A percentile compares a stretch with the other conserved stretches of the same genome.
Evolutionary conservation across 2,797 vertebrate species (phyloP).

Genomic region (Pelobates cultripes): DNA sequence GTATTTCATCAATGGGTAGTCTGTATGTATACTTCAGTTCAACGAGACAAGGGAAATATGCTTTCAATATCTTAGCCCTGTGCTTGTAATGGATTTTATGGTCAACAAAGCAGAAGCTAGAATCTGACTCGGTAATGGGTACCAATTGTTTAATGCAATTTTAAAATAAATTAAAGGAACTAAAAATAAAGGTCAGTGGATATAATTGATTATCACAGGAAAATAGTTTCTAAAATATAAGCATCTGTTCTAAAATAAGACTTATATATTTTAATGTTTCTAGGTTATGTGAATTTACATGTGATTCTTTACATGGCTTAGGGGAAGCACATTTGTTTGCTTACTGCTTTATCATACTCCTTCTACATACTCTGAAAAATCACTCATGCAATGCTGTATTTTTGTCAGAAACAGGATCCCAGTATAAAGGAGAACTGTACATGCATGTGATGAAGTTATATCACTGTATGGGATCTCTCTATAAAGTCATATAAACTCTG

Average conservation of each 20-base stretch:
- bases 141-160: slow-evolving; percentile 19
- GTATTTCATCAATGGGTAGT: slow-evolving; percentile 19
- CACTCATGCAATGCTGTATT: too few species aligned
- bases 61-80: slow-evolving; percentile 18
- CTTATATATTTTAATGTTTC: too few species aligned
- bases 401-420: too few species aligned
- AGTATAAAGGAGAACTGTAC: too few species aligned
- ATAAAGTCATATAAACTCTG: too few species aligned
- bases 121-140: not conserved
- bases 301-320: too few species aligned
- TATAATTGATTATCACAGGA: not conserved
- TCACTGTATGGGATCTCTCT: too few species aligned
- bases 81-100: slow-evolving; percentile 6
- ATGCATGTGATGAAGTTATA: too few species aligned
- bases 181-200: slow-evolving; percentile 3
- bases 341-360: too few species aligned
- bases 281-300: too few species aligned
- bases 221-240: not conserved
- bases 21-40: not conserved
- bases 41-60: slow-evolving; percentile 9
- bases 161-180: not conserved
- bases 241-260: not conserved
- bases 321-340: too few species aligned
- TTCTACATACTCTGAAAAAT: too few species aligned
- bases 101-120: not conserved